Evolutionary conservation across 2,888 invertebrate species (phyloP).

Genomic region (Clanis bilineata): DNA sequence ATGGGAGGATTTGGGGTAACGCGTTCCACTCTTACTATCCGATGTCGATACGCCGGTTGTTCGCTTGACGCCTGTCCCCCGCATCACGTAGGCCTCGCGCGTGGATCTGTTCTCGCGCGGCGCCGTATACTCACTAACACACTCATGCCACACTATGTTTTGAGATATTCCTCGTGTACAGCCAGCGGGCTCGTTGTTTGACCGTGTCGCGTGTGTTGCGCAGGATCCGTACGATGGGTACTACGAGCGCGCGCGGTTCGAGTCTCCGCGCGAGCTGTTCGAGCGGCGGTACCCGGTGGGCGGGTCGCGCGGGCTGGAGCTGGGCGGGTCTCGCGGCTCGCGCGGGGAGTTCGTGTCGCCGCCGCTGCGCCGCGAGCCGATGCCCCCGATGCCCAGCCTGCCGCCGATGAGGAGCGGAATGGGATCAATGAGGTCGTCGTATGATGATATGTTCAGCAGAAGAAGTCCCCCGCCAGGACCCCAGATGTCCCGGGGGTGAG

Average conservation of each 20-base stretch:
- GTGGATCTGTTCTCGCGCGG: conserved; percentile 63
- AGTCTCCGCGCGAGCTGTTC: conserved; percentile 90
- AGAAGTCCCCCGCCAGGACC: conserved; percentile 87
- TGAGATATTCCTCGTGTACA: conserved; percentile 5
- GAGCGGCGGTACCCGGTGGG: conserved; percentile 89
- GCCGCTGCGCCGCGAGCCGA: conserved; percentile 88
- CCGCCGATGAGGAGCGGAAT: conserved; percentile 83
- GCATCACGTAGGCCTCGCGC: conserved; percentile 70
- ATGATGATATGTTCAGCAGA: conserved; percentile 92
- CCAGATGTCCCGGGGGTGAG: conserved; percentile 80
- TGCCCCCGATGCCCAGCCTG: conserved; percentile 90
- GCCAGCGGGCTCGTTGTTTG: conserved; percentile 14
- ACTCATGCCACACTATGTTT: conserved; percentile 9
- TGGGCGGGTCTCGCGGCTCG: conserved; percentile 77
- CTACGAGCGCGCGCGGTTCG: conserved; percentile 89
- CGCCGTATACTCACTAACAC: conserved; percentile 39
- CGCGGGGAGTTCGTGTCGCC: conserved; percentile 88
- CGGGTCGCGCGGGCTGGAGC: conserved; percentile 77
- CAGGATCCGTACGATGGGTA: conserved; percentile 90
- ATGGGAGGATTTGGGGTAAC: conserved; percentile 95
- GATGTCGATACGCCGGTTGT: conserved; percentile 51
- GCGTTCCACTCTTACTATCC: conserved; percentile 62
- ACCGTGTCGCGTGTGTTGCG: conserved; percentile 23
- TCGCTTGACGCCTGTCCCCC: conserved; percentile 33
- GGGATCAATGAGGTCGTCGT: conserved; percentile 87